A percentile compares a stretch with the other conserved stretches of the same genome.
These are phyloP conservation scores for Pachyramphus minor DNA, from an alignment of 2,113 vertebrate species.

Conservation along the genomic window DNA sequence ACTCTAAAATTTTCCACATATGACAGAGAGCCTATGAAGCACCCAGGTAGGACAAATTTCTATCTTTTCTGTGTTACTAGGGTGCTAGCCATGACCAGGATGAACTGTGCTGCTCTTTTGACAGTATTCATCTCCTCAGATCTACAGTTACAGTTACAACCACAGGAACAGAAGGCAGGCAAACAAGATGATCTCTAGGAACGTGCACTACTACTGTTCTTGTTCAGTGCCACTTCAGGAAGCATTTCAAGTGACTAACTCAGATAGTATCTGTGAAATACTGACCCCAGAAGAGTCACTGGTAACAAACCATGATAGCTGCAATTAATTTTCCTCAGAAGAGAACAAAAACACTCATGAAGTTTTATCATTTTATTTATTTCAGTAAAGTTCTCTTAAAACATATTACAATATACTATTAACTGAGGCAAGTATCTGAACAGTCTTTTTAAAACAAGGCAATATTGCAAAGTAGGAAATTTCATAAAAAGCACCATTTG, in stretches of 20 bases:
- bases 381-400: neutral
- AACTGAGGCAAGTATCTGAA: neutral
- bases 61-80: neutral
- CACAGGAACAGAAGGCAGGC: neutral
- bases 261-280: neutral
- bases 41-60: neutral
- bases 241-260: neutral
- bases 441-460: slow-evolving; percentile 2
- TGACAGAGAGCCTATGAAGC: neutral
- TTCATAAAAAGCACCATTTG: neutral
- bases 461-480: neutral
- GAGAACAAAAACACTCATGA: neutral
- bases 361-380: slow-evolving; percentile 23
- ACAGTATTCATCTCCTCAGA: neutral
- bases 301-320: fast-evolving
- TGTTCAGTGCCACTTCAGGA: neutral
- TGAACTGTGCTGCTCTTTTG: neutral
- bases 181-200: neutral
- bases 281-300: neutral
- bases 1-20: neutral
- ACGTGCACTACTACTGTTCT: neutral
- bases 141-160: neutral
- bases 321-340: neutral
- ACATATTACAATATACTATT: neutral
- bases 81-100: neutral